Evolutionary conservation across 1,140 invertebrate species (phyloP).

Genomic region (Laupala kohalensis): DNA sequence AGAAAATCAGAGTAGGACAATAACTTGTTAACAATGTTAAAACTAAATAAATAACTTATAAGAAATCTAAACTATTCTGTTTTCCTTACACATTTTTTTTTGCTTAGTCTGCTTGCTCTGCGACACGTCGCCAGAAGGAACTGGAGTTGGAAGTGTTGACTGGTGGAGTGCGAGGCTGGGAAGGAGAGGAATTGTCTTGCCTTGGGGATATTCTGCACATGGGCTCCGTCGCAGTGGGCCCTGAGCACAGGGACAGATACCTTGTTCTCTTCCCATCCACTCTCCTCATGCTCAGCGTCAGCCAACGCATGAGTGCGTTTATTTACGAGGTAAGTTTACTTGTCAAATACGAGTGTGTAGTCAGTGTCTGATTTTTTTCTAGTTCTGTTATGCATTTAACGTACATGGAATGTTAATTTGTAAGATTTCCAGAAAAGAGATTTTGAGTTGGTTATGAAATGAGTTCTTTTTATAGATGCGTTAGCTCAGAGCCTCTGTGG

Average conservation of each 20-base stretch:
- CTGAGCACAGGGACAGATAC: slow-evolving; percentile 75
- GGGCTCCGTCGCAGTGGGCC: slow-evolving; percentile 70
- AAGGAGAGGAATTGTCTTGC: slow-evolving; percentile 67
- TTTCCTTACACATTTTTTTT: slow-evolving; percentile 7
- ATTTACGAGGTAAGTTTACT: slow-evolving; percentile 69
- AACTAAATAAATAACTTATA: no score
- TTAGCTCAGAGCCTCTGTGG: no score
- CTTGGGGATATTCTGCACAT: slow-evolving; percentile 71
- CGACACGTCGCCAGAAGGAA: slow-evolving; percentile 85
- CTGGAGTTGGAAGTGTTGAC: slow-evolving; percentile 88
- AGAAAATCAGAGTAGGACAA: no score
- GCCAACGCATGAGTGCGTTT: slow-evolving; percentile 83
- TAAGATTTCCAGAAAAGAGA: no score
- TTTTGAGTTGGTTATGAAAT: no score
- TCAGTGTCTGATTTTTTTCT: no score
- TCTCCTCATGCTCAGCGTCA: slow-evolving; percentile 80
- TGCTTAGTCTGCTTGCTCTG: slow-evolving; percentile 63
- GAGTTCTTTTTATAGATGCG: no score
- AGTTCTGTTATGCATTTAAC: no score
- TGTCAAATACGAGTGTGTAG: no score
- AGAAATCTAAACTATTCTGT: no score
- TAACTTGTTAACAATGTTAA: no score
- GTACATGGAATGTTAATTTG: no score
- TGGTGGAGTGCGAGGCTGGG: slow-evolving; percentile 85
- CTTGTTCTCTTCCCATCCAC: slow-evolving; percentile 82